Evolutionary conservation across 2,797 vertebrate species (phyloP).

Genomic region (Trachops cirrhosus): DNA sequence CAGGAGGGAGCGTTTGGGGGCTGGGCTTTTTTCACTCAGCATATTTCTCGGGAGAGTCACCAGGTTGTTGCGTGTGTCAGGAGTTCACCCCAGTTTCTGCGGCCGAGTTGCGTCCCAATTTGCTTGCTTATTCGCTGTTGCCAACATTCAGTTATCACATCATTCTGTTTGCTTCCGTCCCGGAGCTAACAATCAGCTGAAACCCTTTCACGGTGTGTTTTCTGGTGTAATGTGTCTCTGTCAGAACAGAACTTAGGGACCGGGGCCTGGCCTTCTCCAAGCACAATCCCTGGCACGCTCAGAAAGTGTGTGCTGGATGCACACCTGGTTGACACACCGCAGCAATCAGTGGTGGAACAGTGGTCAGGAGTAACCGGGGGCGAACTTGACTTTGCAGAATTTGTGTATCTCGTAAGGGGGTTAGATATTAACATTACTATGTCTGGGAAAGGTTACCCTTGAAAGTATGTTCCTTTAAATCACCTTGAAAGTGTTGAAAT

Average conservation of each 20-base stretch:
- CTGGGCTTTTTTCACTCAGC: not conserved
- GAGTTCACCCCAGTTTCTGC: not conserved
- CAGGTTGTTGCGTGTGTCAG: not conserved
- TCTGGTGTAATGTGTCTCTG: not conserved
- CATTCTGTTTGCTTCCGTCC: not conserved
- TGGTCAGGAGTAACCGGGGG: not conserved
- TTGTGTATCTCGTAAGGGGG: not conserved
- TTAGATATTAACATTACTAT: not conserved
- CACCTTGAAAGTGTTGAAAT: too few species aligned
- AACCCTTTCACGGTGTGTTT: not conserved
- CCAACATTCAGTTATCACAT: rapidly evolving
- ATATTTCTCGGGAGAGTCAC: rapidly evolving
- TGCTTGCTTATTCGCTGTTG: rapidly evolving
- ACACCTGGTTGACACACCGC: rapidly evolving
- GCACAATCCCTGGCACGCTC: not conserved
- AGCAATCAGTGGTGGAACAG: rapidly evolving
- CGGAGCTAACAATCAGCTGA: rapidly evolving
- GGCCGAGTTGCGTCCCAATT: not conserved
- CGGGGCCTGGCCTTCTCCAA: too few species aligned
- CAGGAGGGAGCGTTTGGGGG: too few species aligned
- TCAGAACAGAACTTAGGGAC: not conserved
- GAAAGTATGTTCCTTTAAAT: not conserved
- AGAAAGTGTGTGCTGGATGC: not conserved
- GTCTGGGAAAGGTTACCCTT: not conserved
- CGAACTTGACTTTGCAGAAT: not conserved